Evolutionary conservation across 2,888 invertebrate species (phyloP).

Genomic region (Protophormia terraenovae): DNA sequence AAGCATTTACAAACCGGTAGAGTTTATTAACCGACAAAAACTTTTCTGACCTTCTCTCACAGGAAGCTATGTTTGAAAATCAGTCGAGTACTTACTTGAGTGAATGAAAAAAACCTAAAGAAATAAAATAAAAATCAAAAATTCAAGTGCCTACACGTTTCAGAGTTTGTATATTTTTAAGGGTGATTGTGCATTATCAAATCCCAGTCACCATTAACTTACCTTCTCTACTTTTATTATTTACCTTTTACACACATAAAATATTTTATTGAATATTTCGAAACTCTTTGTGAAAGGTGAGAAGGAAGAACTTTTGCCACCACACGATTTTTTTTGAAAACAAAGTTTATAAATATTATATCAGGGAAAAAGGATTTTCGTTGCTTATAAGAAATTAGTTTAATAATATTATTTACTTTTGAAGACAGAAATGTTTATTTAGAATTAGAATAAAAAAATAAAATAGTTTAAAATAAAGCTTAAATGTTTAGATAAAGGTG

Average conservation of each 20-base stretch:
- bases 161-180: conserved; percentile 21
- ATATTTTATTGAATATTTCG: conserved; percentile 55
- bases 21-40: conserved; percentile 56
- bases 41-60: conserved; percentile 48
- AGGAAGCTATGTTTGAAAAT: not conserved
- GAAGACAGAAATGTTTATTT: too few species aligned
- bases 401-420: too few species aligned
- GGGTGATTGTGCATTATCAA: conserved; percentile 19
- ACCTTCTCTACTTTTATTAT: not conserved
- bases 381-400: not conserved
- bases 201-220: not conserved
- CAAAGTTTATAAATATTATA: not conserved
- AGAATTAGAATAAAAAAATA: too few species aligned
- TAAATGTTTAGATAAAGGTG: too few species aligned
- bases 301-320: not conserved
- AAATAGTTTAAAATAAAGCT: too few species aligned
- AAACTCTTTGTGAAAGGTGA: not conserved
- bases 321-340: not conserved
- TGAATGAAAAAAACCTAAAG: not conserved
- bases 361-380: not conserved
- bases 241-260: conserved; percentile 9
- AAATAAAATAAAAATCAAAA: conserved; percentile 34
- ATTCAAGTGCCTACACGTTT: conserved; percentile 59
- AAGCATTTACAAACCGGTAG: not conserved
- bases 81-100: not conserved